These are phyloP conservation scores for Danaus plexippus DNA, from an alignment of 1,140 invertebrate species.

Conservation along the genomic window DNA sequence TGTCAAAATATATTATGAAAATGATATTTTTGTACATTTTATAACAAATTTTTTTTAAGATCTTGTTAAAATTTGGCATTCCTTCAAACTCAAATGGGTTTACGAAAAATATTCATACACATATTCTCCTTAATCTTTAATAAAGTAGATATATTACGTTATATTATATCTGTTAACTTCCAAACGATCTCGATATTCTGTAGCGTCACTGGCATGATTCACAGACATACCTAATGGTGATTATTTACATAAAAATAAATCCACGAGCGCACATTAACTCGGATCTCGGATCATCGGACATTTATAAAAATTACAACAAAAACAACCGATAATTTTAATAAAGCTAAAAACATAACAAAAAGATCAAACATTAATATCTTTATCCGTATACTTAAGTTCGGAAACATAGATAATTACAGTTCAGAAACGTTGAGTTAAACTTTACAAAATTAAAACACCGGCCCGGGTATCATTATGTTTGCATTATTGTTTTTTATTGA, in stretches of 20 bases:
- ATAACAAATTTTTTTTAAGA: no score
- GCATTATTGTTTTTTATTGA: slow-evolving; percentile 61
- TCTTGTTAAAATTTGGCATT: no score
- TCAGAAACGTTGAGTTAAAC: slow-evolving; percentile 44
- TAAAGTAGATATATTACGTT: no score
- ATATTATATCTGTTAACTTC: no score
- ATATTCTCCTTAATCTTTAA: no score
- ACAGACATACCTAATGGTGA: no score
- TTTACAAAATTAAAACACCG: slow-evolving; percentile 64
- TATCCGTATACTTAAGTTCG: slow-evolving; percentile 67
- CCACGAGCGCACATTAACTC: slow-evolving; percentile 14
- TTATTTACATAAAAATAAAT: slow-evolving; percentile 2
- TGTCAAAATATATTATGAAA: no score
- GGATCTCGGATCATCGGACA: slow-evolving; percentile 24
- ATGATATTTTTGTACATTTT: no score
- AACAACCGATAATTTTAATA: slow-evolving; percentile 59
- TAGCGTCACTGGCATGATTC: no score
- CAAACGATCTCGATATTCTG: no score
- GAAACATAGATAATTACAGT: slow-evolving; percentile 65
- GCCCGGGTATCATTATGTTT: slow-evolving; percentile 65
- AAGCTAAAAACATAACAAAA: slow-evolving; percentile 66
- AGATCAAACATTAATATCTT: slow-evolving; percentile 67
- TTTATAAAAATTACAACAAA: slow-evolving; percentile 58
- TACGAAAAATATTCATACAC: no score
- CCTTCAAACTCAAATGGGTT: no score